Percentiles rank a stretch among this genome's conserved stretches.
Conservation (phyloP, 1,140 invertebrate species). For the Aphis craccivora region DNA sequence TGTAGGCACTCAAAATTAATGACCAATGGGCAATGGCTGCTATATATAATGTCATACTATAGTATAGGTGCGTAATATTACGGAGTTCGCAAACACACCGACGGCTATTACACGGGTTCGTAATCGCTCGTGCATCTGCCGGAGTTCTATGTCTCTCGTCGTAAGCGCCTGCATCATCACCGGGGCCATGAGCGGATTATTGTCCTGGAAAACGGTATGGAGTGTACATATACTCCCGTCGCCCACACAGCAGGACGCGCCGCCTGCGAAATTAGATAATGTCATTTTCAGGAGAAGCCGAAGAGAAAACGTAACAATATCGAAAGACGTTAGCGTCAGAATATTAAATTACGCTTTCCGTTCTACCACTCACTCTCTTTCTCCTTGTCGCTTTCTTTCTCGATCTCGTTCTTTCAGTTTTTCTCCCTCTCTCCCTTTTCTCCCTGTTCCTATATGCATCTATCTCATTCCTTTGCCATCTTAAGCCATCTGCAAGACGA, state of each 20-base stretch:
- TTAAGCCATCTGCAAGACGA: background rate
- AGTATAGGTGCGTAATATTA: background rate
- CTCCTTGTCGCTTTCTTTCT: background rate
- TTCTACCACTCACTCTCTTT: background rate
- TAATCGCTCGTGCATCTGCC: slow-evolving; percentile 47
- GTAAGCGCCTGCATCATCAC: background rate
- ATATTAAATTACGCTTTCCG: slow-evolving; percentile 50
- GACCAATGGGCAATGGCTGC: background rate
- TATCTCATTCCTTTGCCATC: background rate
- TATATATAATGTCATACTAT: background rate
- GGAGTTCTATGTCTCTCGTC: background rate
- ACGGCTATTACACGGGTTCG: slow-evolving; percentile 17
- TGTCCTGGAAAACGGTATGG: slow-evolving; percentile 25
- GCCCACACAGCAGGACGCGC: background rate
- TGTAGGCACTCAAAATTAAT: background rate
- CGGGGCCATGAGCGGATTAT: background rate
- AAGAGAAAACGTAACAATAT: slow-evolving; percentile 51
- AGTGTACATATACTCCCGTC: background rate
- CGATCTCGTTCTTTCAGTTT: background rate
- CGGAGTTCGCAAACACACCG: background rate
- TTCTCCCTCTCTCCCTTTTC: no score
- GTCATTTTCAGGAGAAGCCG: slow-evolving; percentile 11
- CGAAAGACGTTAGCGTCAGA: slow-evolving; percentile 39
- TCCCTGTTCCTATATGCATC: background rate
- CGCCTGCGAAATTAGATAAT: slow-evolving; percentile 46